Evolutionary conservation across 2,113 vertebrate species (phyloP).

Genomic region (Paedocypris sp.): DNA sequence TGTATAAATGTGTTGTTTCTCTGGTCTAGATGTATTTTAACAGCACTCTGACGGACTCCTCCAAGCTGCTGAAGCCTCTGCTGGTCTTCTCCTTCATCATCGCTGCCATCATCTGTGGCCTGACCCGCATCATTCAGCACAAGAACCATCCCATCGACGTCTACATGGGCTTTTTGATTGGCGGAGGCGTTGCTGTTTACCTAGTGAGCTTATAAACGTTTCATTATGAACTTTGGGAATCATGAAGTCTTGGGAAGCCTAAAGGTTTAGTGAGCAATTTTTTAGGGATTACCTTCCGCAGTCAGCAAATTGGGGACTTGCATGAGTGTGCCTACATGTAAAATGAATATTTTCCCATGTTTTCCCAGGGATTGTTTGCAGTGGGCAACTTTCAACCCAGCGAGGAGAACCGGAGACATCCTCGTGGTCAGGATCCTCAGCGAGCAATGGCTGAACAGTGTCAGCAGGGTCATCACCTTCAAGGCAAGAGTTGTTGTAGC

Average conservation of each 20-base stretch:
- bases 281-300: too few relatives aligned
- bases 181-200: conserved; percentile 88
- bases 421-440: conserved; percentile 58
- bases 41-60: conserved; percentile 90
- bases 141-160: conserved; percentile 95
- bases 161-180: conserved; percentile 92
- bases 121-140: conserved; percentile 94
- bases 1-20: too few relatives aligned
- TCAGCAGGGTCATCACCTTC: conserved; percentile 76
- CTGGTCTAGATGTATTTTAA: conserved; percentile 95
- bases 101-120: conserved; percentile 89
- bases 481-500: conserved; percentile 71
- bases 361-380: conserved; percentile 76
- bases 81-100: conserved; percentile 94
- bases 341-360: neutral
- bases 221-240: too few relatives aligned
- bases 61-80: conserved; percentile 91
- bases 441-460: conserved; percentile 77
- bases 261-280: too few relatives aligned
- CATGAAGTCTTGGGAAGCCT: too few relatives aligned
- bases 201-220: conserved; percentile 63
- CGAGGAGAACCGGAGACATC: conserved; percentile 60
- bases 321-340: too few relatives aligned
- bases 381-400: conserved; percentile 90
- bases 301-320: too few relatives aligned